Percentiles rank a stretch among this genome's conserved stretches.
These are phyloP conservation scores for Falcunculus frontatus DNA, from an alignment of 2,113 vertebrate species.

Conservation along the genomic window DNA sequence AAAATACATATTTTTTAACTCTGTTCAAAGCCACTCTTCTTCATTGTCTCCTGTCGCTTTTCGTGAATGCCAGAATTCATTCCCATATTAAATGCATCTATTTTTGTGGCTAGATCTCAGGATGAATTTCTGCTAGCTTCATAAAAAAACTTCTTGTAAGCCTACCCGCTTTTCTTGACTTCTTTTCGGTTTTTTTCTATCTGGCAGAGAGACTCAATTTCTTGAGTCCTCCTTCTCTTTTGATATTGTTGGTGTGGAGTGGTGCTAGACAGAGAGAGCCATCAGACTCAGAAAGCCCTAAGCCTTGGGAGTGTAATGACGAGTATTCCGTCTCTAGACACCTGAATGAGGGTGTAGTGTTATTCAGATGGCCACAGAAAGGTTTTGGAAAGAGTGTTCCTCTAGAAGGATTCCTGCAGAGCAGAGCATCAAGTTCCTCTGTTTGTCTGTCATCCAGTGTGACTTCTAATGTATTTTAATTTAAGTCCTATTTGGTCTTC, in stretches of 20 bases:
- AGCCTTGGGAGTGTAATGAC: neutral
- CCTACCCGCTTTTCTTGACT: neutral
- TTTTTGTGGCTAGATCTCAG: neutral
- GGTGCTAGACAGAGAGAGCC: neutral
- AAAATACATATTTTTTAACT: neutral
- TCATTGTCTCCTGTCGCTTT: neutral
- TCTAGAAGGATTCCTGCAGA: neutral
- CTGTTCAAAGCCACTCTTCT: neutral
- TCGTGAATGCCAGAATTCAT: neutral
- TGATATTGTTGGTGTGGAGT: neutral
- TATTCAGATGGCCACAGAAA: neutral
- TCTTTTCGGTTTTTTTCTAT: neutral
- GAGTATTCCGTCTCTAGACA: neutral
- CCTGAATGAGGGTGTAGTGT: neutral
- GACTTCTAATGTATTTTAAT: neutral
- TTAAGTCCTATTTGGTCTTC: neutral
- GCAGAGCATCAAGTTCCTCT: neutral
- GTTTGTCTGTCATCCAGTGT: neutral
- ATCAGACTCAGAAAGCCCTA: neutral
- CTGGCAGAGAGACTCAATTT: neutral
- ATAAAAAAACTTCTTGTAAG: neutral
- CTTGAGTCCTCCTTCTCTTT: neutral
- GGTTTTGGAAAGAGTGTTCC: neutral
- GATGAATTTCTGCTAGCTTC: neutral
- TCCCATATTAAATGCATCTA: neutral